Evolutionary conservation across 2,888 invertebrate genomes (phyloP).

Genomic region (Nymphalis urticae): DNA sequence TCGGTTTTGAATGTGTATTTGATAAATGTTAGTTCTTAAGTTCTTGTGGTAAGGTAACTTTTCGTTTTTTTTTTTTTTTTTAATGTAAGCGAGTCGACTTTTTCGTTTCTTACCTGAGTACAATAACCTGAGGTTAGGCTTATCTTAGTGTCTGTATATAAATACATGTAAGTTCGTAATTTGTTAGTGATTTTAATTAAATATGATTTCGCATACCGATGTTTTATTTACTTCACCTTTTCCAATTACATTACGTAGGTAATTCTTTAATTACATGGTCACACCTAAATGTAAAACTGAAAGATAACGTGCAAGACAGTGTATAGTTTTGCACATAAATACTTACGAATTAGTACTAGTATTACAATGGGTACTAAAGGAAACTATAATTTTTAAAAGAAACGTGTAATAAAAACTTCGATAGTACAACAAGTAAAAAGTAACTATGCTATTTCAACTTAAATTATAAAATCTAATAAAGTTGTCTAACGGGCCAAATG

Average conservation of each 20-base stretch:
- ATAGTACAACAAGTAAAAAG: too few species aligned
- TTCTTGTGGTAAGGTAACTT: slow-evolving; percentile 26
- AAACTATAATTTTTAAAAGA: too few species aligned
- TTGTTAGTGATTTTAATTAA: slow-evolving; percentile 69
- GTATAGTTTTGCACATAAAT: too few species aligned
- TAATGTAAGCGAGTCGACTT: slow-evolving; percentile 11
- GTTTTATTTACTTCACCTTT: slow-evolving; percentile 47
- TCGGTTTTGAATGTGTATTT: slow-evolving; percentile 17
- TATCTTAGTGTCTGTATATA: slow-evolving; percentile 66
- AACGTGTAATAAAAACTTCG: too few species aligned
- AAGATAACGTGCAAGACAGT: too few species aligned
- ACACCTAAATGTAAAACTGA: too few species aligned
- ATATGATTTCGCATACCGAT: slow-evolving; percentile 59
- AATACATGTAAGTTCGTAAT: slow-evolving; percentile 62
- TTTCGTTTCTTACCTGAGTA: slow-evolving; percentile 63
- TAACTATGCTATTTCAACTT: too few species aligned
- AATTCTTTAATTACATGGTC: too few species aligned
- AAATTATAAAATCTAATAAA: too few species aligned
- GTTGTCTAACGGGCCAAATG: too few species aligned
- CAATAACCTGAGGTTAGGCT: slow-evolving; percentile 55
- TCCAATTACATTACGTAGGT: slow-evolving; percentile 48
- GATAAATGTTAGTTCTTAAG: slow-evolving; percentile 27
- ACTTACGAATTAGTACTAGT: too few species aligned
- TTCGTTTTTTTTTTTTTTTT: slow-evolving; percentile 22
- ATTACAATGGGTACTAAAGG: too few species aligned